Evolutionary conservation across 2,888 invertebrate genomes (phyloP).

Genomic region (Lathronympha strigana): DNA sequence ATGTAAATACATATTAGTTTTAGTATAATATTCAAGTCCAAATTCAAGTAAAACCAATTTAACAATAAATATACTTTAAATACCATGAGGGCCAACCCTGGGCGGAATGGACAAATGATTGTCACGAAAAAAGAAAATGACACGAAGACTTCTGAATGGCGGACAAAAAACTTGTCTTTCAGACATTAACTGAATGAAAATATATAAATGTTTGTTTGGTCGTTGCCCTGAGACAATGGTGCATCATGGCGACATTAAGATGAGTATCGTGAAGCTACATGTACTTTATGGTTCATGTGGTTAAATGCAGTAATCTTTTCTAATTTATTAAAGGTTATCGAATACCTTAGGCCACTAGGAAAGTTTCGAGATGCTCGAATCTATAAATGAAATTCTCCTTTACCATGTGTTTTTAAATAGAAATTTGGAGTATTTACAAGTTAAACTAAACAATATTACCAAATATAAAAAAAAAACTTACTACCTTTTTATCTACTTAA

Average conservation of each 20-base stretch:
- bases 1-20: too few relatives aligned
- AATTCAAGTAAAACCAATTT: too few relatives aligned
- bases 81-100: conserved; percentile 24
- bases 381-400: too few relatives aligned
- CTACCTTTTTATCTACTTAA: too few relatives aligned
- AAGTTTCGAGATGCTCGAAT: too few relatives aligned
- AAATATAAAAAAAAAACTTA: too few relatives aligned
- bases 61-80: neutral
- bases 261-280: conserved; percentile 12
- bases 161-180: conserved; percentile 31
- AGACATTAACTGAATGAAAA: conserved; percentile 39
- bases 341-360: too few relatives aligned
- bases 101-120: conserved; percentile 15
- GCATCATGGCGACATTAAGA: conserved; percentile 29
- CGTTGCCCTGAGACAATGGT: conserved; percentile 32
- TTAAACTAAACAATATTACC: too few relatives aligned
- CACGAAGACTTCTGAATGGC: conserved; percentile 38
- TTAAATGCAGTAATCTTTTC: neutral
- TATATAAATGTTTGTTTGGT: conserved; percentile 34
- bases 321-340: too few relatives aligned
- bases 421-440: too few relatives aligned
- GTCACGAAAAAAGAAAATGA: conserved; percentile 38
- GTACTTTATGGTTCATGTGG: conserved; percentile 3
- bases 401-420: too few relatives aligned
- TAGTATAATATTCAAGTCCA: too few relatives aligned